phyloP scores from a whole-genome alignment of 2,888 invertebrate genomes.

The Cephus runcator region DNA sequence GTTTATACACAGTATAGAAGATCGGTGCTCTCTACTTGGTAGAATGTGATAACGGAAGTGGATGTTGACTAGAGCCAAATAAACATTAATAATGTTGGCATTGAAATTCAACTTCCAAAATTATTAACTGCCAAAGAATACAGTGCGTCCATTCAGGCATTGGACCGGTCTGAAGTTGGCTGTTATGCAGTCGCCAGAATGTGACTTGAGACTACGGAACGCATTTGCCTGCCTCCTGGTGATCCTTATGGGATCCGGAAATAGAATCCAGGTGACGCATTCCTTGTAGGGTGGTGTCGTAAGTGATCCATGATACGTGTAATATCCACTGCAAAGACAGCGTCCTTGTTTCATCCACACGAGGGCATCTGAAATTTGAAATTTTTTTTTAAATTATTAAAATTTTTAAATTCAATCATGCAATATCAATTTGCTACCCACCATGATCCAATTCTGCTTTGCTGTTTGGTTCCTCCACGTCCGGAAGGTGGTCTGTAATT shows the following conservation, averaged over 20 bases:
- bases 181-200: conserved; percentile 16
- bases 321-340: conserved; percentile 41
- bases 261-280: conserved; percentile 51
- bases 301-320: conserved; percentile 49
- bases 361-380: conserved; percentile 30
- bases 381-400: not conserved
- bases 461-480: conserved; percentile 27
- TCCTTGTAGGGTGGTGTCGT: conserved; percentile 46
- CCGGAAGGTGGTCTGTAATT: conserved; percentile 39
- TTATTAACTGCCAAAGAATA: conserved; percentile 16
- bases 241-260: conserved; percentile 42
- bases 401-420: not conserved
- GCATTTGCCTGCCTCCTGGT: conserved; percentile 42
- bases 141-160: conserved; percentile 26
- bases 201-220: conserved; percentile 11
- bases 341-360: conserved; percentile 39
- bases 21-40: conserved; percentile 19
- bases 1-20: conserved; percentile 1
- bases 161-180: conserved; percentile 25
- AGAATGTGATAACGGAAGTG: conserved; percentile 13
- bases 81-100: not conserved
- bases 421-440: not conserved
- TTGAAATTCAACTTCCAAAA: not conserved
- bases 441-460: conserved; percentile 16
- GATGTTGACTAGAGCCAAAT: conserved; percentile 14